These are phyloP conservation scores for Ophraella communa DNA, from an alignment of 2,888 invertebrate species.

Conservation along the genomic window DNA sequence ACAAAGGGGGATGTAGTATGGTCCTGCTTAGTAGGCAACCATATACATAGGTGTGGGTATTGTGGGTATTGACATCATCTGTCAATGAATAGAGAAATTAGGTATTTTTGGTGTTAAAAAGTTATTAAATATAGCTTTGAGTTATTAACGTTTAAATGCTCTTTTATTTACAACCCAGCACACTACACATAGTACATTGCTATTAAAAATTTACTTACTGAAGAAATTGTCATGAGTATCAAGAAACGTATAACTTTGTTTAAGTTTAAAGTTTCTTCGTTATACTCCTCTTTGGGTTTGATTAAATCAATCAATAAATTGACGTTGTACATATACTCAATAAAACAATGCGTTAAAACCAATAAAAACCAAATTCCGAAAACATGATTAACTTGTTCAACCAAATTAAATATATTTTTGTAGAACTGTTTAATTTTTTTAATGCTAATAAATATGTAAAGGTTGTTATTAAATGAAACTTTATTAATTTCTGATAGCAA, in stretches of 20 bases:
- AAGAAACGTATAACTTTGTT: neutral
- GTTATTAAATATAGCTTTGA: too few species aligned
- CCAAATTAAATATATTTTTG: neutral
- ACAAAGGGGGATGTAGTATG: too few species aligned
- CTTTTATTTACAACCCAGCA: too few species aligned
- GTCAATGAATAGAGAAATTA: too few species aligned
- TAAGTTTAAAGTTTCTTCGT: neutral
- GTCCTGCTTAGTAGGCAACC: too few species aligned
- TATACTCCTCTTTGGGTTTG: neutral
- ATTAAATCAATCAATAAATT: neutral
- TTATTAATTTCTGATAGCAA: neutral
- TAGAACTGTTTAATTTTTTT: neutral
- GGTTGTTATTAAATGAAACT: neutral
- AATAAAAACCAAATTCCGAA: neutral
- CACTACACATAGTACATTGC: too few species aligned
- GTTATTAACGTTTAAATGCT: too few species aligned
- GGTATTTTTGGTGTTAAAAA: too few species aligned
- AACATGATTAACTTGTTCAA: neutral
- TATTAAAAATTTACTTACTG: too few species aligned
- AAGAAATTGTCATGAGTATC: neutral
- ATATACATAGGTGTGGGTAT: too few species aligned
- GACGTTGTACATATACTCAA: neutral
- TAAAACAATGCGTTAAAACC: neutral
- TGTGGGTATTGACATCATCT: too few species aligned
- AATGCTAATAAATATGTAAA: neutral